Evolutionary conservation across 2,113 vertebrate species (phyloP).

Genomic region (Heteronetta atricapilla): DNA sequence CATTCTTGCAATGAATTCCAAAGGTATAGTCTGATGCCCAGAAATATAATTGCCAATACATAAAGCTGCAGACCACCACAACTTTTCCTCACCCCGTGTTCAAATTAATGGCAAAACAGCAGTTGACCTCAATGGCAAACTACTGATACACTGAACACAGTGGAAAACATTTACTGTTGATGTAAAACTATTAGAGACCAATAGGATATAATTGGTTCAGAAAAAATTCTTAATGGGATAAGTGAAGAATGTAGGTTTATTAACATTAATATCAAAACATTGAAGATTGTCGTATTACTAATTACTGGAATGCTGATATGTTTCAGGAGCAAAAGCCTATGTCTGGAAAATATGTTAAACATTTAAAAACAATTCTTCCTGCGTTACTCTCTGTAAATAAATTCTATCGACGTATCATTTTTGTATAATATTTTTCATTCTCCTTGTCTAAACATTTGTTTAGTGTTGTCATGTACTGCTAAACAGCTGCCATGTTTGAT

Average conservation of each 20-base stretch:
- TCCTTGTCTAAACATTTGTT: slow-evolving; percentile 4
- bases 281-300: neutral
- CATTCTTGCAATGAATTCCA: neutral
- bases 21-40: neutral
- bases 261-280: neutral
- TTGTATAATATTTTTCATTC: neutral
- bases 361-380: neutral
- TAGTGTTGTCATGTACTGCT: neutral
- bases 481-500: slow-evolving; percentile 7
- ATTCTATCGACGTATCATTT: neutral
- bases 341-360: neutral
- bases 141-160: neutral
- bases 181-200: neutral
- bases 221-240: neutral
- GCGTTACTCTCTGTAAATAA: neutral
- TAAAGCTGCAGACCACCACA: neutral
- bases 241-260: neutral
- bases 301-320: neutral
- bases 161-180: neutral
- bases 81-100: neutral
- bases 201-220: neutral
- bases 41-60: neutral
- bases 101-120: neutral
- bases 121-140: neutral
- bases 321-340: neutral